Evolutionary conservation across 2,888 invertebrate species (phyloP).

Genomic region (Trissoscelio sp.): DNA sequence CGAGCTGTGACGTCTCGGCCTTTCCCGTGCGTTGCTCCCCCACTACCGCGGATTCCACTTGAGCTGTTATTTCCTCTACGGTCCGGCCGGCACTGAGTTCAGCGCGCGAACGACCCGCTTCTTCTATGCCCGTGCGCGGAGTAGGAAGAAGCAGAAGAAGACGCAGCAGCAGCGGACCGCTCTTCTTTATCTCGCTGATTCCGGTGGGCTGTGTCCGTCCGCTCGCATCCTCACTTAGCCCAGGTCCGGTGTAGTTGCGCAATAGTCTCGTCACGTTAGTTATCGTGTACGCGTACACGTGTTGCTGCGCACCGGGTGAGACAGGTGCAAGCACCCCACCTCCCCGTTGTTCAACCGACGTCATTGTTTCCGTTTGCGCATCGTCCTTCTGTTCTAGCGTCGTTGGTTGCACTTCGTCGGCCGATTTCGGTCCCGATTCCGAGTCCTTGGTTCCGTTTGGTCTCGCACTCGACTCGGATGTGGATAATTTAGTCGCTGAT

Average conservation of each 20-base stretch:
- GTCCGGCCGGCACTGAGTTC: constrained; percentile 82
- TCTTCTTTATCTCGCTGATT: constrained; percentile 77
- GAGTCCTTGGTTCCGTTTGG: constrained; percentile 41
- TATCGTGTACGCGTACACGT: constrained; percentile 82
- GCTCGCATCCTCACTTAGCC: constrained; percentile 75
- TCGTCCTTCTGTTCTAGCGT: constrained; percentile 55
- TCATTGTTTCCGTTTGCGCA: constrained; percentile 68
- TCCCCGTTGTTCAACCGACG: constrained; percentile 49
- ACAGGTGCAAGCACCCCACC: constrained; percentile 67
- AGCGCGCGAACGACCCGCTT: constrained; percentile 77
- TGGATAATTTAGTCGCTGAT: constrained; percentile 50
- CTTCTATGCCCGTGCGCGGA: constrained; percentile 77
- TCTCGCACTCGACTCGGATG: constrained; percentile 47
- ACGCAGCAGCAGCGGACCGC: constrained; percentile 71
- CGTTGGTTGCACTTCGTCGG: constrained; percentile 34
- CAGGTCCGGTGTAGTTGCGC: constrained; percentile 81
- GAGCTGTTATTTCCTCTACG: constrained; percentile 78
- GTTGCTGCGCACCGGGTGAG: constrained; percentile 72
- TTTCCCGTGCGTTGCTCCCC: constrained; percentile 74
- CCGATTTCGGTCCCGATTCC: constrained; percentile 44
- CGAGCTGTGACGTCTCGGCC: constrained; percentile 54
- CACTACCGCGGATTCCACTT: constrained; percentile 72
- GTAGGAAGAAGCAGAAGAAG: constrained; percentile 74
- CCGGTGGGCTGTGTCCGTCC: constrained; percentile 66
- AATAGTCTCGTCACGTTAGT: constrained; percentile 81